phyloP scores from a whole-genome alignment of 2,888 invertebrate genomes.

The Epirrhoe alternata region DNA sequence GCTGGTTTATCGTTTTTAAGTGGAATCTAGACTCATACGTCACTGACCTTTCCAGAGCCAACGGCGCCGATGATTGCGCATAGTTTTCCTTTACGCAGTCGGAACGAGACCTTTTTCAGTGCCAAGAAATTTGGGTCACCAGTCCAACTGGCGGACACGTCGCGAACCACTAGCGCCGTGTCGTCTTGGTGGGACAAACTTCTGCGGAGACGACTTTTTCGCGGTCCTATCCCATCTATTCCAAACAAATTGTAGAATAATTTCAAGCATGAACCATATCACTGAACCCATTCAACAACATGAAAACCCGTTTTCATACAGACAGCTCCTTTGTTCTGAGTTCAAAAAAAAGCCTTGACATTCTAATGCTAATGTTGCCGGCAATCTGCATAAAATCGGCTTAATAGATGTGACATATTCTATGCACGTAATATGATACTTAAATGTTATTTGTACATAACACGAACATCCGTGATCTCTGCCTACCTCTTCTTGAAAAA shows the following conservation, averaged over 20 bases:
- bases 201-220: constrained; percentile 53
- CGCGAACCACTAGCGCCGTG: constrained; percentile 64
- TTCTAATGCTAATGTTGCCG: too few relatives aligned
- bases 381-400: too few relatives aligned
- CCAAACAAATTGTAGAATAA: neutral
- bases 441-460: too few relatives aligned
- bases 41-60: constrained; percentile 88
- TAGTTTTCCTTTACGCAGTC: constrained; percentile 84
- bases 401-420: too few relatives aligned
- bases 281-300: too few relatives aligned
- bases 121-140: constrained; percentile 80
- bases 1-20: constrained; percentile 16
- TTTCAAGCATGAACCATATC: neutral
- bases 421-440: too few relatives aligned
- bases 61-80: constrained; percentile 91
- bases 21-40: constrained; percentile 19
- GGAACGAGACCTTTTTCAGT: constrained; percentile 80
- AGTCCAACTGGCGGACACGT: constrained; percentile 82
- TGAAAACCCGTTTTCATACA: too few relatives aligned
- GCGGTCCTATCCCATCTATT: constrained; percentile 24
- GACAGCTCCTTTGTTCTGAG: too few relatives aligned
- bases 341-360: too few relatives aligned
- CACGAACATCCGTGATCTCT: too few relatives aligned
- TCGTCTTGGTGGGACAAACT: constrained; percentile 67
- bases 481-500: too few relatives aligned